Evolutionary conservation across 2,797 vertebrate genomes (phyloP), one percentile per base, ranked within the genome.

Genomic region (Ispidina lecontei): DNA sequence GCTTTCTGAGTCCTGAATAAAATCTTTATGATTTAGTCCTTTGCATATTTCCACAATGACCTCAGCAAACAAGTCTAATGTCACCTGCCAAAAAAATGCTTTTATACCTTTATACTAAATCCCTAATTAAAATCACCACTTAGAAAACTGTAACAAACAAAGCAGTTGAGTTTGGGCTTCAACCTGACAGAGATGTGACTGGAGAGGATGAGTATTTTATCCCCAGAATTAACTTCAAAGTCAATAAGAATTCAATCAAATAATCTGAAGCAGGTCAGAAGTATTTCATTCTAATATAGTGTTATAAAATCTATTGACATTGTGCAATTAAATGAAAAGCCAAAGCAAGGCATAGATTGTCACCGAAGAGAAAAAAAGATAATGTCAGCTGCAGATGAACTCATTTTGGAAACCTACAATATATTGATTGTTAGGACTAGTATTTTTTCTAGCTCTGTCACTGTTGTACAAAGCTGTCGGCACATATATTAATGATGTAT

Each of bases 361-460:
- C 84, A 49, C 75, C 21, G 80, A 85, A 91, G 8, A 71, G 67
- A 94, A 82, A 21, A 94, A 97, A 93, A 44, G 62, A 70, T 94
- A 95, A 97, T 63, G 81, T 94, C 95, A 96, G 82, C 79, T 81
- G 82, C 37, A 49, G 72, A 90, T 93, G 87, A 91, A 77, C 87
- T 94, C 81, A 80, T 96, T 97, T 91, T 96, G 75, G 90, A 93
- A 94, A 92, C 93, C 84, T 91, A 89, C 92, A 94, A 62, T 87
- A 79, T 56, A 87, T 80, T 96, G 97, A 97, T 96, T 93, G 97
- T 96, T 96, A 96, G 95, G 96, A 94, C 86, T 87, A 93, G 89
- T 80, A 95, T 37, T 97, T 97, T 96, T 96, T 96, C 95, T 96
- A 95, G 94, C 91, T 96, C 95, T 94, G 96, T 96, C 97, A 97